Base-by-base conservation (phyloP, 2,797 vertebrate genomes). In the Chaetodon trifasciatus region DNA sequence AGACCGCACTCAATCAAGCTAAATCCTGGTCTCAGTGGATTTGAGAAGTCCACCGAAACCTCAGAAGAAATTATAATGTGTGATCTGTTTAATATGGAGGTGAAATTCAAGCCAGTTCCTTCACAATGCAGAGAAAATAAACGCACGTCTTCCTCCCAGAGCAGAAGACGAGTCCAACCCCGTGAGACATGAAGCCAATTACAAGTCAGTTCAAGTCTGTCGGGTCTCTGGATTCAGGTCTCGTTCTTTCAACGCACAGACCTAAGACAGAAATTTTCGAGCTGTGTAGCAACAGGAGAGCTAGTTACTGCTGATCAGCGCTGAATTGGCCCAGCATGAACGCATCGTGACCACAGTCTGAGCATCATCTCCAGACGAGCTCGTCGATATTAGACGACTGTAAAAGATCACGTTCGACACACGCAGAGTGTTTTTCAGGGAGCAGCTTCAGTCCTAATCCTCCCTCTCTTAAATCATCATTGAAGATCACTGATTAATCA, bases 1-100 rank as follows among this genome's bases (percentile, higher is more conserved):
- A 92, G 88, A 71, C 82, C 17, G 74, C 86, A 87, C 83, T 91
- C 88, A 90, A 84, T 92, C 84, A 84, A 78, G 88, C 75, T 76
- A 86, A 92, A 90, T 84, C 88, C 78, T 1, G 19, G 60, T 85
- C 86, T 81, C 74, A 12, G 12, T 80, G 84, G 85, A 86, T 88
- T 87, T 88, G 58, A 68, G 44, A 82, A 86, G 86, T 78, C 87
- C 79, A 74, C 70, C 71, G 42, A 70, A 70, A 87, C 64, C 62
- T 78, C 77, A 56, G 65, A 86, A 58, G 79, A 84, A 92, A 84
- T 86, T 83, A 83, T 76, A 81, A 78, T 69, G 82, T 86, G 85
- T 70, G 76, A 91, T 88, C 79, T 80, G 72, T 87, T 84, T 89
- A 86, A 84, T 85, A 84, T 70, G 71, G 76, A 55, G 62, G 68